Conservation (phyloP, 2,113 vertebrate genomes). For the Xiphophorus couchianus region DNA sequence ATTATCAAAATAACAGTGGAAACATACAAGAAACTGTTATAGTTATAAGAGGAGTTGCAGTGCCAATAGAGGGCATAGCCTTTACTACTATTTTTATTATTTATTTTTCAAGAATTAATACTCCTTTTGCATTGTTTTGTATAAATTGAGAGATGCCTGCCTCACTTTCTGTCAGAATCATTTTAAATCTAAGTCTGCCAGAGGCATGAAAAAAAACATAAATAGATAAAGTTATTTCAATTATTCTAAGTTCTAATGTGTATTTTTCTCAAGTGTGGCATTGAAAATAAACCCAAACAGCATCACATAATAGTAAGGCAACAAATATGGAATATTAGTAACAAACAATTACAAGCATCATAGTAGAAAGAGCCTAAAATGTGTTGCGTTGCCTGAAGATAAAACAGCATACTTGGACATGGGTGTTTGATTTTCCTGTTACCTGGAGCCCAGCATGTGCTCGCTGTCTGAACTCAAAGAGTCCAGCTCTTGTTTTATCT, state of each 20-base stretch:
- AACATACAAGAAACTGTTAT: neutral
- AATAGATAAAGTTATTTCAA: too few relatives aligned
- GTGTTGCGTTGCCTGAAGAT: neutral
- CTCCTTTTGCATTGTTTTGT: neutral
- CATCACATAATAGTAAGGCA: neutral
- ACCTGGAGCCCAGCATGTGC: constrained; percentile 78
- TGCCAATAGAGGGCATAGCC: neutral
- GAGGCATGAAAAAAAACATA: neutral
- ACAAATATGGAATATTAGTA: neutral
- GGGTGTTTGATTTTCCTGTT: constrained; percentile 29
- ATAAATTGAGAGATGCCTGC: neutral
- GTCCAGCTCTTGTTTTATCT: constrained; percentile 86
- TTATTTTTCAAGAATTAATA: too few relatives aligned
- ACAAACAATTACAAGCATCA: neutral
- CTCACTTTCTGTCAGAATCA: neutral
- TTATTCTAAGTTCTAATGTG: too few relatives aligned
- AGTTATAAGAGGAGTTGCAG: too few relatives aligned
- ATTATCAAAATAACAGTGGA: neutral
- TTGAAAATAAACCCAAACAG: too few relatives aligned
- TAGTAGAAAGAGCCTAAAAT: neutral
- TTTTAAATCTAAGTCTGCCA: neutral
- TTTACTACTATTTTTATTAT: too few relatives aligned
- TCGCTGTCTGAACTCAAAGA: constrained; percentile 78
- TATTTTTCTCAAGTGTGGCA: too few relatives aligned
- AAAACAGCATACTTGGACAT: neutral